Base-by-base conservation (phyloP, 2,797 vertebrate species). In the Macropodus opercularis region DNA sequence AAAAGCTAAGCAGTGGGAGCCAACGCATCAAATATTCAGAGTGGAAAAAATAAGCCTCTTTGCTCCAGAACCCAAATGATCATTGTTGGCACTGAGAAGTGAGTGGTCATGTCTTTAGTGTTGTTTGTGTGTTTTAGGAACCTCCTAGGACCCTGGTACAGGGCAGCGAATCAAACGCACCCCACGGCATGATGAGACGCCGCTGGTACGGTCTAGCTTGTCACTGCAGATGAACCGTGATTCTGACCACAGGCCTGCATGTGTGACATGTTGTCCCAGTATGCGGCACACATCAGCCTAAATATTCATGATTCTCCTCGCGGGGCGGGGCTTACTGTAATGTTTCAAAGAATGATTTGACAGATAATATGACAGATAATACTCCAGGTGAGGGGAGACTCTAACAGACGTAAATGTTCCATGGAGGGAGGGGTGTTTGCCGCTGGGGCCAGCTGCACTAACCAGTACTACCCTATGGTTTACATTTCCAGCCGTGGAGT, bases 401-500 rank as follows among this genome's bases (percentile, higher is more conserved):
- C 36, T 46, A 75, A 83, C 31, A 78, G 38, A 73, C 50, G 26
- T 44, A 79, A 85, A 46, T 62, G 71, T 53, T 69, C 31, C 32
- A 67, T 61, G 52, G 60, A 64, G 55, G 50, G 21, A 49, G 60
- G 12, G 60, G 46, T 86, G 75, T 89, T 85, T 90, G 53, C 79
- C 41, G 76, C 56, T 13, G 19, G 44, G 64, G 68, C 69, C 87
- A 88, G 81, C 85, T 85, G 83, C 80, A 22, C 56, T 13, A 35
- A 51, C 35, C 55, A 60, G 40, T 17, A 77, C 73, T 75, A 78
- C 81, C 80, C 84, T 54, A 75, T n/a, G 66, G 84, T 86, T 85
- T 77, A 81, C 74, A 49, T 75, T 82, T 75, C 52, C 57, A 61
- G 74, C 76, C 68, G 31, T 51, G 72, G 77, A 80, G 78, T 63